These are phyloP conservation scores for Cygnus olor DNA, from an alignment of 2,797 vertebrate species.

Conservation along the genomic window DNA sequence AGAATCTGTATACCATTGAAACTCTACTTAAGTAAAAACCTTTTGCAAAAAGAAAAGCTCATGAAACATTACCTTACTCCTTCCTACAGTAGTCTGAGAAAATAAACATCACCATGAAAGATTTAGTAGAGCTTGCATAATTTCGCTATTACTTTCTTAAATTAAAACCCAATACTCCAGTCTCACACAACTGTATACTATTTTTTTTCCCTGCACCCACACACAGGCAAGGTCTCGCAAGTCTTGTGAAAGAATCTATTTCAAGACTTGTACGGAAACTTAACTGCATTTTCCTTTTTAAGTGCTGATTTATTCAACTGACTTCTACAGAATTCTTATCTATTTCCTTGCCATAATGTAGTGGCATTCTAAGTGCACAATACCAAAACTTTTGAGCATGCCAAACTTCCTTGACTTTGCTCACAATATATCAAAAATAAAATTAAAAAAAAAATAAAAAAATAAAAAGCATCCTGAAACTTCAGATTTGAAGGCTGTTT, in stretches of 20 bases:
- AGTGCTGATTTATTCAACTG: neutral
- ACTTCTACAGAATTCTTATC: neutral
- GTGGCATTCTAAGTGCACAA: neutral
- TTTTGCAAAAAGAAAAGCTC: neutral
- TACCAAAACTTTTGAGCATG: neutral
- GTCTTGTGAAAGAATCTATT: constrained; percentile 11
- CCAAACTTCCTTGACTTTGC: neutral
- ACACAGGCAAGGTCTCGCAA: neutral
- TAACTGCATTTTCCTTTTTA: neutral
- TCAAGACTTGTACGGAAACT: neutral
- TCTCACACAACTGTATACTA: neutral
- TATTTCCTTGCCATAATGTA: neutral
- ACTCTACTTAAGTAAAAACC: neutral
- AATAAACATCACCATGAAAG: neutral
- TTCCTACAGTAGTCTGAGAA: neutral
- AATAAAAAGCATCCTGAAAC: rapidly evolving
- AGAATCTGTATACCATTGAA: neutral
- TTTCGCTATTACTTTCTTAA: neutral
- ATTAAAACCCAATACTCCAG: neutral
- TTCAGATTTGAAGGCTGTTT: neutral
- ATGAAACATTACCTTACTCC: neutral
- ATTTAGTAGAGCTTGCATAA: neutral
- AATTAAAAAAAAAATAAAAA: neutral
- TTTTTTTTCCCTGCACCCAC: neutral
- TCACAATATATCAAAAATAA: neutral